Conservation (phyloP, 2,888 invertebrate species). For the Oegoconia quadripuncta region DNA sequence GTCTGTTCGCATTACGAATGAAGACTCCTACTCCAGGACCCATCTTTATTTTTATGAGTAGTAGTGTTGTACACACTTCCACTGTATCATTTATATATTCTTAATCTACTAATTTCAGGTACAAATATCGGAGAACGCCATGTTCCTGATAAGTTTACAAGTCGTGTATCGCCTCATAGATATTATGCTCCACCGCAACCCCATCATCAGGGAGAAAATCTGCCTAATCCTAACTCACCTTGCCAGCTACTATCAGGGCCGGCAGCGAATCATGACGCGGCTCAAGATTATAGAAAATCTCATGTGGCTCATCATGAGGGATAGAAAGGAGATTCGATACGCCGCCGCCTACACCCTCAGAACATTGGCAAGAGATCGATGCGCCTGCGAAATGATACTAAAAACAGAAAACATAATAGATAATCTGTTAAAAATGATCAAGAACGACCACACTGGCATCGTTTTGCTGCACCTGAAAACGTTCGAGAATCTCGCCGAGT, state of each 20-base stretch:
- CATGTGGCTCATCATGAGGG: constrained; percentile 49
- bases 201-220: constrained; percentile 58
- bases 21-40: too few species aligned
- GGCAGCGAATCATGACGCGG: constrained; percentile 44
- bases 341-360: constrained; percentile 54
- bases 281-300: constrained; percentile 48
- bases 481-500: constrained; percentile 46
- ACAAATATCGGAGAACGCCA: constrained; percentile 58
- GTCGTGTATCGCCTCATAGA: constrained; percentile 58
- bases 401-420: constrained; percentile 44
- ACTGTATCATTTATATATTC: too few species aligned
- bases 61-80: too few species aligned
- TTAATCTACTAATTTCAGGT: constrained; percentile 46
- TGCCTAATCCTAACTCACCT: constrained; percentile 51
- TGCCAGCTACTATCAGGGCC: constrained; percentile 49
- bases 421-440: constrained; percentile 56
- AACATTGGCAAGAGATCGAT: constrained; percentile 46
- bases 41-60: too few species aligned
- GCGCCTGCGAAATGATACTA: constrained; percentile 42
- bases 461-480: constrained; percentile 55
- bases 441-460: constrained; percentile 56
- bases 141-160: constrained; percentile 52
- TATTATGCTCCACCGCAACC: constrained; percentile 47
- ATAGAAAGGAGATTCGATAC: constrained; percentile 58
- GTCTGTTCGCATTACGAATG: too few species aligned